Evolutionary conservation across 2,797 vertebrate genomes (phyloP), one percentile per base, ranked within the genome.

Genomic region (Danio jaintianensis): DNA sequence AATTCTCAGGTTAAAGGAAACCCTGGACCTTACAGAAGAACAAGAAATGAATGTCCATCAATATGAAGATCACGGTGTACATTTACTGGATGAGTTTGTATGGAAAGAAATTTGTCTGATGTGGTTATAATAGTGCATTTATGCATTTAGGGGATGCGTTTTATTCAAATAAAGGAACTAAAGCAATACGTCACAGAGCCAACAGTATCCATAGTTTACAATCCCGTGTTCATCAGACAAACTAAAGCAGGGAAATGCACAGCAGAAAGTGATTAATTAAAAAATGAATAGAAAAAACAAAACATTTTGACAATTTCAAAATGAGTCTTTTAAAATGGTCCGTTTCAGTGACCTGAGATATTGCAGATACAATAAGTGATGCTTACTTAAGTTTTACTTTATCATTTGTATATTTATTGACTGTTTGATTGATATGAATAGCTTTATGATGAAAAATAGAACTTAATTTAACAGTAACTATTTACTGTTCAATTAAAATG

Each of bases 1-100:
- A 12, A 48, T 75, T 61, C 36, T 11, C 80, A 84, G 59, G 45
- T 81, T 58, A 67, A 52, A 50, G 62, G 75, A 42, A 42, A 18
- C 16, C 74, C 48, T 16, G 29, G 12, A 70, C 36, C 58, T 70
- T 12, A 50, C 20, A 68, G 20, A 40, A 12, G 5, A 38, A 38
- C 38, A 42, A 40, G 12, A 5, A 38, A 20, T 43, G 42, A 20
- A 20, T 48, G 75, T 77, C n/a, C 29, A 10, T 75, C 40, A 16
- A 62, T 50, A 29, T 76, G 42, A 77, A 29, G 20, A 45, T 36
- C 9, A 55, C 8, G 6, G 11, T 42, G 7, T 62, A 52, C 6
- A 36, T 55, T 42, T 55, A 56, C 8, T 18, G 16, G 0, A 11
- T 58, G 7, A 13, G 16, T 22, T 36, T 56, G 4, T 66, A 16